Conservation (phyloP, 30 jellyfish, hydroid and myxozoan genomes). For the Aurelia sp. region DNA sequence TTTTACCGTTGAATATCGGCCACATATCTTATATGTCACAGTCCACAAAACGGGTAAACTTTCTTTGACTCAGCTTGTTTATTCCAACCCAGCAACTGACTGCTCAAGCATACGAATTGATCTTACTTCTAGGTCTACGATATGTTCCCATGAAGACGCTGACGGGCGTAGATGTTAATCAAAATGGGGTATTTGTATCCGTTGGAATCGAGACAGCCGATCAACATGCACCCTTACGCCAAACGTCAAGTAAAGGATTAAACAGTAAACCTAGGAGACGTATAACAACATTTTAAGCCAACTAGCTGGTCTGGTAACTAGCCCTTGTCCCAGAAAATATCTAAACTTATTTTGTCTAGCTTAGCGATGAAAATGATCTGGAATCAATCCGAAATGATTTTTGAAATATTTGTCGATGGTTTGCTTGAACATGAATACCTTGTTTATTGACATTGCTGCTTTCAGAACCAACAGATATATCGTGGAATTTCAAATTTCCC, state of each 20-base stretch:
- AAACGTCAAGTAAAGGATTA: conserved; percentile 16
- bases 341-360: too few species aligned
- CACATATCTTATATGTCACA: background rate
- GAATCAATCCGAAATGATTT: too few species aligned
- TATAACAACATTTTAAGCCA: conserved; percentile 12
- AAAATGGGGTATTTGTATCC: conserved; percentile 71
- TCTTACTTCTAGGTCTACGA: conserved; percentile 71
- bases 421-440: too few species aligned
- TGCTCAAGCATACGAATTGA: background rate
- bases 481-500: too few species aligned
- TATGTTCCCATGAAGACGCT: conserved; percentile 83
- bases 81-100: background rate
- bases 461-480: too few species aligned
- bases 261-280: conserved; percentile 38
- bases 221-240: conserved; percentile 7
- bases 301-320: background rate
- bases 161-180: conserved; percentile 70
- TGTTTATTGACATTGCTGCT: too few species aligned
- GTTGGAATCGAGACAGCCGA: conserved; percentile 24
- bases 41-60: too few species aligned
- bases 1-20: too few species aligned
- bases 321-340: too few species aligned
- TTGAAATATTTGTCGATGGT: too few species aligned
- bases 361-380: too few species aligned
- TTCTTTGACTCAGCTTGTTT: background rate